Evolutionary conservation across 2,113 vertebrate species (phyloP).

Genomic region (Oncorhynchus clarkii): DNA sequence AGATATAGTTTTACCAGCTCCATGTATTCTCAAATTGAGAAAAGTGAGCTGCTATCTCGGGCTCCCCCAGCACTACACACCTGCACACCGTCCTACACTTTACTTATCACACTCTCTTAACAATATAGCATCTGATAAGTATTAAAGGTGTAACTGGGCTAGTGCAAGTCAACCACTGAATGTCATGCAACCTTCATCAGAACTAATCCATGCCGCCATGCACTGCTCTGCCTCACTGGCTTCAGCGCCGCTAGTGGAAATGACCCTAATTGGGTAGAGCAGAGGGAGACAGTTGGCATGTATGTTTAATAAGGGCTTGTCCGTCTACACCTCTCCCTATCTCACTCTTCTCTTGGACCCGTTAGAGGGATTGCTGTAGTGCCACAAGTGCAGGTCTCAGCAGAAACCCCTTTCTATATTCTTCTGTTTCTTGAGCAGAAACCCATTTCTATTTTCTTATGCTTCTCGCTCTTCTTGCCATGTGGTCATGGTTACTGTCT

Average conservation of each 20-base stretch:
- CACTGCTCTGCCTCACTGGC: slow-evolving; percentile 41
- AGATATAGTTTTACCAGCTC: too few species aligned
- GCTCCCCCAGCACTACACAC: too few species aligned
- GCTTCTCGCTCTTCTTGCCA: slow-evolving; percentile 85
- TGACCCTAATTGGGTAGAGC: slow-evolving; percentile 24
- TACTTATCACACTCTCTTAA: not conserved
- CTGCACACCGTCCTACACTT: slow-evolving; percentile 4
- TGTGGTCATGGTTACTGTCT: slow-evolving; percentile 83
- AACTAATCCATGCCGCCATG: slow-evolving; percentile 23
- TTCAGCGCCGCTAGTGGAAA: slow-evolving; percentile 25
- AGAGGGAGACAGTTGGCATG: slow-evolving; percentile 33
- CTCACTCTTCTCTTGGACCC: not conserved
- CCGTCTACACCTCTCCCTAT: slow-evolving; percentile 1
- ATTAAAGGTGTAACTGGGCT: not conserved
- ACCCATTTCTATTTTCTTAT: slow-evolving; percentile 83
- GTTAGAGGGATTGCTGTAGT: slow-evolving; percentile 46
- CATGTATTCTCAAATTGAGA: too few species aligned
- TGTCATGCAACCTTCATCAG: slow-evolving; percentile 34
- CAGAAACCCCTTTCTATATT: slow-evolving; percentile 62
- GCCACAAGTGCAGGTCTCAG: slow-evolving; percentile 81
- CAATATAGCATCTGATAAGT: not conserved
- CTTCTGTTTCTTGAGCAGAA: slow-evolving; percentile 64
- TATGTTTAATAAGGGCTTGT: slow-evolving; percentile 66
- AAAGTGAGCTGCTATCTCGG: too few species aligned
- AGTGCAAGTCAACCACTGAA: slow-evolving; percentile 30